These are phyloP conservation scores for Acanthosepion pharaonis DNA, from an alignment of 2,888 invertebrate species.

Conservation along the genomic window DNA sequence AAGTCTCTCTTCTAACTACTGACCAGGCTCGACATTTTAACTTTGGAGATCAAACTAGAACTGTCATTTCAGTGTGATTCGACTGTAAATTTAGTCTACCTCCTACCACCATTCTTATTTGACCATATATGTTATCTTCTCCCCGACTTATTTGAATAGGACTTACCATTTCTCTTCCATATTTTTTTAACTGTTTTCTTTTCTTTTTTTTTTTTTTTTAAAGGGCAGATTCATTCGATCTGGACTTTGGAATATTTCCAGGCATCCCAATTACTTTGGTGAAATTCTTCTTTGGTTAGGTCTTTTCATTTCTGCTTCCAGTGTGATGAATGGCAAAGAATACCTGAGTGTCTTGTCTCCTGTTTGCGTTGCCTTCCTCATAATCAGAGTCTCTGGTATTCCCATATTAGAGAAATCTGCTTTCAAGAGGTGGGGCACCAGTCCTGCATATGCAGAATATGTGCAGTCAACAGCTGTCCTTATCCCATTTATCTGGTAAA, in stretches of 20 bases:
- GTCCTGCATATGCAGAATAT: conserved; percentile 70
- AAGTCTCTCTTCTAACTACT: too few species aligned
- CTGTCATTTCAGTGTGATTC: too few species aligned
- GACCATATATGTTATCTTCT: too few species aligned
- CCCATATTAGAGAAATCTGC: conserved; percentile 72
- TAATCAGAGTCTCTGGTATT: conserved; percentile 74
- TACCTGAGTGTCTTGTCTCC: conserved; percentile 70
- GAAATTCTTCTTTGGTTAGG: conserved; percentile 73
- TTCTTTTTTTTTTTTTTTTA: conserved; percentile 49
- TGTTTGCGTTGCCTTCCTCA: conserved; percentile 69
- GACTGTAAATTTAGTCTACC: too few species aligned
- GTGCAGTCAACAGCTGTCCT: conserved; percentile 72
- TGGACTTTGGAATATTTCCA: conserved; percentile 71
- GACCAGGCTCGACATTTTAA: too few species aligned
- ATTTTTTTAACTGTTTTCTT: not conserved
- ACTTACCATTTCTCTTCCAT: not conserved
- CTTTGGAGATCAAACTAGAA: too few species aligned
- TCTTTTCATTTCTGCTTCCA: conserved; percentile 65
- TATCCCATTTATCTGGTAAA: conserved; percentile 71
- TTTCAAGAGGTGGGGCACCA: conserved; percentile 70
- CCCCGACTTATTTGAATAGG: not conserved
- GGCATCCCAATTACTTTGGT: conserved; percentile 73
- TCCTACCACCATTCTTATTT: too few species aligned
- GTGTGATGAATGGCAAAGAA: conserved; percentile 62
- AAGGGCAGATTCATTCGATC: conserved; percentile 69